Evolutionary conservation across 1,140 invertebrate species (phyloP), one percentile per base, ranked within the genome.

Genomic region (Brachionus manjavacas): DNA sequence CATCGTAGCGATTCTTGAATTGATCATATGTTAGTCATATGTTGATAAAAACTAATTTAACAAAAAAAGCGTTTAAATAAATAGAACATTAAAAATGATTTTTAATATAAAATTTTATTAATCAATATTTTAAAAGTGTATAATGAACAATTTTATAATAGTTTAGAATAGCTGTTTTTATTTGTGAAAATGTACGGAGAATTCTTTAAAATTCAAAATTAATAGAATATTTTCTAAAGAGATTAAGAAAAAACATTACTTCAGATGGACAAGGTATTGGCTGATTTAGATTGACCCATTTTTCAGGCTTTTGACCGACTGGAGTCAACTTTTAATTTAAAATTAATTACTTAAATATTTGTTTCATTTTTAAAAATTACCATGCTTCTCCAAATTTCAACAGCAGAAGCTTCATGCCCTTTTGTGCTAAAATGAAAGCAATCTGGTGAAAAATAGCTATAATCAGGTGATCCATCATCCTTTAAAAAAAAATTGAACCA

Each of bases 301-400:
- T 66, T n/a, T 23, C 28, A 25, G 8, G 7, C 46, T 85, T 85
- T 35, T 41, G 23, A 20, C 84, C 84, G 39, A 85, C 78, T 35
- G 84, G 84, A 31, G 43, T 31, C 31, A 72, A n/a, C 64, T 68
- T 64, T 23, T 64, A 8, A 64, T 25, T 3, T 23, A n/a, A 1
- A 23, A 23, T 64, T n/a, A 64, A 20, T 23, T 23, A n/a, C 0
- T n/a, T n/a, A 64, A 9, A 25, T 64, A 1, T 64, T 64, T 25
- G 23, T 64, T 64, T 64, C 12, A 46, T 35, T 35, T n/a, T 12
- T 12, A 14, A n/a, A 46, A 46, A 20, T 64, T 20, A 84, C 7
- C 84, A 84, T 84, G 31, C 31, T 84, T 35, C 81, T 81, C 84
- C 84, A 84, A n/a, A 84, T 25, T 3, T 28, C 76, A 28, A 66